These are phyloP conservation scores for Eriocheir sinensis DNA, from an alignment of 1,140 invertebrate species.

Conservation along the genomic window DNA sequence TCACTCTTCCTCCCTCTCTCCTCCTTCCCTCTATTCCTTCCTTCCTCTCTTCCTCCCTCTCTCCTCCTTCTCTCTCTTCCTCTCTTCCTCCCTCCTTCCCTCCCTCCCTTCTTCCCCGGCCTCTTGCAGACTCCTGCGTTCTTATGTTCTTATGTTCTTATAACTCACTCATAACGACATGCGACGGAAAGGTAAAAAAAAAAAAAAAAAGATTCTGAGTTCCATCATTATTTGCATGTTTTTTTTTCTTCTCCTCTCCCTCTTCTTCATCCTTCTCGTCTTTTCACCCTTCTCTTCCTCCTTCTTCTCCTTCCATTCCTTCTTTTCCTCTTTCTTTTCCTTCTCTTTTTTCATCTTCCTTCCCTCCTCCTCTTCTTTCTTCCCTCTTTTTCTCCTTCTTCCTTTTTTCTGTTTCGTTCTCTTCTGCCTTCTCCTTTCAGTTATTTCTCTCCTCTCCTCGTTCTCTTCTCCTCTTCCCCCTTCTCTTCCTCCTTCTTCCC, in stretches of 20 bases:
- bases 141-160: neutral
- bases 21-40: neutral
- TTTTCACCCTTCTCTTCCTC: neutral
- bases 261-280: neutral
- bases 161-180: no score
- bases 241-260: neutral
- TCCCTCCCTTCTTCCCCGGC: neutral
- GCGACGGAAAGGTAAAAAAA: no score
- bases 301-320: neutral
- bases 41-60: no score
- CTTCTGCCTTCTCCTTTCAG: neutral
- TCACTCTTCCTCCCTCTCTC: neutral
- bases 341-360: neutral
- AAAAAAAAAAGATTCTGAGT: no score
- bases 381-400: neutral
- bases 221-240: neutral
- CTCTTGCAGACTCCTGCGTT: no score
- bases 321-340: neutral
- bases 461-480: neutral
- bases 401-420: neutral
- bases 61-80: neutral
- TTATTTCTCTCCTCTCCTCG: neutral
- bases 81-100: neutral
- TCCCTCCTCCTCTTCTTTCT: neutral
- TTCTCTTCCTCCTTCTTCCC: neutral